A percentile compares a stretch with the other conserved stretches of the same genome.
phyloP scores from a whole-genome alignment of 2,797 vertebrate genomes.

The Acridotheres tristis region DNA sequence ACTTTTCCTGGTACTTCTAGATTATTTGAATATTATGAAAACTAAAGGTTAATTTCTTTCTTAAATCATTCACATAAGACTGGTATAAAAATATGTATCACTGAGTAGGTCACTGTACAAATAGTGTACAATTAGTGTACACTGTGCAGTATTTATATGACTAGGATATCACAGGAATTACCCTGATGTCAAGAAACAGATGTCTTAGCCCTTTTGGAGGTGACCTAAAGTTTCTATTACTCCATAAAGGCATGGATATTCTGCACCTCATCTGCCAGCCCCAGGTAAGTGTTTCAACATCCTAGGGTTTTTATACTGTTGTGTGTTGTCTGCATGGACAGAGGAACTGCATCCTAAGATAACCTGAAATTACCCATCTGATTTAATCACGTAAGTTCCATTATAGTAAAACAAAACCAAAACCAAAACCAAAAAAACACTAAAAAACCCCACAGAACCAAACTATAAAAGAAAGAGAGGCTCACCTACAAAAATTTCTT shows the following conservation, averaged over 20 bases:
- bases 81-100: not conserved
- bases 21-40: not conserved
- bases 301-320: not conserved
- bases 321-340: fast-evolving
- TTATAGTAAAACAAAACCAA: not conserved
- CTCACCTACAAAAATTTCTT: not conserved
- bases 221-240: not conserved
- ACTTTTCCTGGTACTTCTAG: not conserved
- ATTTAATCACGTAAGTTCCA: not conserved
- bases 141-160: not conserved
- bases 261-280: not conserved
- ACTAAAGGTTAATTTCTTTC: not conserved
- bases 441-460: not conserved
- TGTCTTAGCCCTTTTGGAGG: not conserved
- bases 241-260: not conserved
- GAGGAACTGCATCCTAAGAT: not conserved
- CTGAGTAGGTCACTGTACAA: not conserved
- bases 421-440: not conserved
- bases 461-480: not conserved
- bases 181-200: not conserved
- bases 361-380: not conserved
- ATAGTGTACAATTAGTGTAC: not conserved
- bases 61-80: not conserved
- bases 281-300: not conserved
- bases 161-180: not conserved